Conservation (phyloP, 2,888 invertebrate species). For the Himalopsyche tibetana region DNA sequence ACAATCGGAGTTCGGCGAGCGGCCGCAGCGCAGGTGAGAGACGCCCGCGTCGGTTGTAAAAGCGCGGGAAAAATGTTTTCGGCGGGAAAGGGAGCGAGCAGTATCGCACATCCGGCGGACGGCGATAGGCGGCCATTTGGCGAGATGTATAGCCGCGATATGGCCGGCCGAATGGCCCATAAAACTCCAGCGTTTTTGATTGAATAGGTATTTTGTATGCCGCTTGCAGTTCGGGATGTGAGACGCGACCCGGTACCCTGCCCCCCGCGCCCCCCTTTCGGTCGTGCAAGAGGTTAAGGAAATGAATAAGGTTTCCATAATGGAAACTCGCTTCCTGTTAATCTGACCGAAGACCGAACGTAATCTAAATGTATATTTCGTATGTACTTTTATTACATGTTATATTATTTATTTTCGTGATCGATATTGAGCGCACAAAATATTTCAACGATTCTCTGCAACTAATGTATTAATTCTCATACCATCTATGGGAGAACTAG, state of each 20-base stretch:
- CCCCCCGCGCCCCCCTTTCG: background rate
- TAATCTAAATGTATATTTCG: slow-evolving; percentile 27
- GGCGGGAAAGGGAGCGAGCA: slow-evolving; percentile 53
- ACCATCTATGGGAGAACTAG: too few relatives aligned
- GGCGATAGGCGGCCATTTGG: slow-evolving; percentile 62
- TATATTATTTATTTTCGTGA: background rate
- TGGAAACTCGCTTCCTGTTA: slow-evolving; percentile 30
- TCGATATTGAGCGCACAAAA: background rate
- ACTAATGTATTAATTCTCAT: too few relatives aligned
- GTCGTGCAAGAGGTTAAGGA: slow-evolving; percentile 31
- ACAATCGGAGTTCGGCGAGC: slow-evolving; percentile 18
- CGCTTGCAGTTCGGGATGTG: slow-evolving; percentile 34
- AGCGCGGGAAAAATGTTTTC: slow-evolving; percentile 55
- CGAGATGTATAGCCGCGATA: slow-evolving; percentile 60
- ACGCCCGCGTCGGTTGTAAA: slow-evolving; percentile 23
- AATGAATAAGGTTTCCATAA: slow-evolving; percentile 34
- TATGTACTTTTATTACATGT: background rate
- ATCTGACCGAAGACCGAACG: slow-evolving; percentile 34
- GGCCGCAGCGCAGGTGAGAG: slow-evolving; percentile 25
- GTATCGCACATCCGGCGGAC: slow-evolving; percentile 61
- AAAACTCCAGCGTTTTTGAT: slow-evolving; percentile 64
- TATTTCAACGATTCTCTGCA: too few relatives aligned
- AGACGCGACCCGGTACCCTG: slow-evolving; percentile 1
- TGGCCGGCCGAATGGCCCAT: slow-evolving; percentile 61
- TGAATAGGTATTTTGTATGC: slow-evolving; percentile 60